A percentile compares a stretch with the other conserved stretches of the same genome.
These are phyloP conservation scores for Volucella inflata DNA, from an alignment of 2,888 invertebrate genomes.

Conservation along the genomic window DNA sequence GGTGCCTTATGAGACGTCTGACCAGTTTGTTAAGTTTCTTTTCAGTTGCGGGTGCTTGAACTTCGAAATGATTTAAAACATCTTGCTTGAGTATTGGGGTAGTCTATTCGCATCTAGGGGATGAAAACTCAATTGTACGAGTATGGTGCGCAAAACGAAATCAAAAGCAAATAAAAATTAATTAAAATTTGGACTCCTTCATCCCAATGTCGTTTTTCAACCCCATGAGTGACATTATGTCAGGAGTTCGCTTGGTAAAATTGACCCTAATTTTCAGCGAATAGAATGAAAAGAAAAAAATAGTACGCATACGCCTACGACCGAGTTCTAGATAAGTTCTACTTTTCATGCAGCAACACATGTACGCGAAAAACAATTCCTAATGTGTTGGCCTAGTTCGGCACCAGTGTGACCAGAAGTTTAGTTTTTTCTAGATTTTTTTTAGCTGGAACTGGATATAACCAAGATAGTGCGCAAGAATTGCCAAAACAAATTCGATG, in stretches of 20 bases:
- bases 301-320: slow-evolving; percentile 61
- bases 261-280: slow-evolving; percentile 5
- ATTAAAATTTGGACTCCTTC: slow-evolving; percentile 37
- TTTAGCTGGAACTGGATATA: too few relatives aligned
- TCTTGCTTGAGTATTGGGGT: background rate
- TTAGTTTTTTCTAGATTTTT: too few relatives aligned
- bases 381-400: slow-evolving; percentile 34
- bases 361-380: slow-evolving; percentile 23
- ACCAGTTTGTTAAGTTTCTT: slow-evolving; percentile 29
- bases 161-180: slow-evolving; percentile 50
- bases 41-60: slow-evolving; percentile 21
- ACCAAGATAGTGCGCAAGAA: too few relatives aligned
- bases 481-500: too few relatives aligned
- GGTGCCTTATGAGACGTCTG: slow-evolving; percentile 26
- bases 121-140: background rate
- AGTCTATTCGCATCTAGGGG: background rate
- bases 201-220: too few relatives aligned
- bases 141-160: slow-evolving; percentile 1
- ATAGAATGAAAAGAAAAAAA: slow-evolving; percentile 40
- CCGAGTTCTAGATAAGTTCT: slow-evolving; percentile 19
- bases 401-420: background rate
- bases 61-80: slow-evolving; percentile 38
- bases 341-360: too few relatives aligned
- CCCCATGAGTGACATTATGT: background rate
- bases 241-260: background rate